Evolutionary conservation across 1,140 invertebrate genomes (phyloP).

Genomic region (Drosophila miranda): DNA sequence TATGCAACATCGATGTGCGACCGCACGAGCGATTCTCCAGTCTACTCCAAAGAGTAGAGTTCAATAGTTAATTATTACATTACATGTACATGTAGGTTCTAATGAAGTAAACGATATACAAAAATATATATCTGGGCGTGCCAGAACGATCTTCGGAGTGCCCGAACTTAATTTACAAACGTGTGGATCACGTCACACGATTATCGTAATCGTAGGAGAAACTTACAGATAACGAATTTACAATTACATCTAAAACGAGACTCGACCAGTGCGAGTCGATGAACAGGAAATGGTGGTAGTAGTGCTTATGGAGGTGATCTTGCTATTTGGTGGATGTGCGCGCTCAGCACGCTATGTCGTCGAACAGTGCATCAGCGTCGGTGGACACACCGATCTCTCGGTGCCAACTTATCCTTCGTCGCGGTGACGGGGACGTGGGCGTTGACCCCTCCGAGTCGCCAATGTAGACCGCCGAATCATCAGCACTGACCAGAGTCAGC

Average conservation of each 20-base stretch:
- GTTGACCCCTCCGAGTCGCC: constrained; percentile 55
- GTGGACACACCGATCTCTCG: constrained; percentile 25
- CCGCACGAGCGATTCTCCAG: constrained; percentile 26
- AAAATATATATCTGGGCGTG: constrained; percentile 57
- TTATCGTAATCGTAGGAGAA: constrained; percentile 13
- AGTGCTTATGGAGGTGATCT: constrained; percentile 36
- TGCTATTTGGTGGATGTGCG: constrained; percentile 17
- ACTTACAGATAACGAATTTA: constrained; percentile 50
- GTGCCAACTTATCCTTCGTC: constrained; percentile 45
- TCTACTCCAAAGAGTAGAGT: constrained; percentile 18
- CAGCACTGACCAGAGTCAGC: constrained; percentile 58
- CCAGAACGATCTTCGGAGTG: constrained; percentile 21
- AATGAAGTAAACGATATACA: constrained; percentile 66
- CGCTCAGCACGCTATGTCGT: constrained; percentile 63
- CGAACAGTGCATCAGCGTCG: constrained; percentile 38
- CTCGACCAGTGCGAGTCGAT: constrained; percentile 40
- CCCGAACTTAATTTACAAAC: constrained; percentile 11
- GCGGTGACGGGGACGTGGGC: constrained; percentile 48
- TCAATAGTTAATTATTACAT: constrained; percentile 14
- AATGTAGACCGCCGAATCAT: constrained; percentile 69
- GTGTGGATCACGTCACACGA: constrained; percentile 10
- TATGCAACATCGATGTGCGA: constrained; percentile 41
- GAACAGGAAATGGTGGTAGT: constrained; percentile 60
- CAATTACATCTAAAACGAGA: constrained; percentile 54
- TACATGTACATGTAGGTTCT: constrained; percentile 17